Evolutionary conservation across 2,797 vertebrate species (phyloP), one percentile per base, ranked within the genome.

Genomic region (Pampus argenteus): DNA sequence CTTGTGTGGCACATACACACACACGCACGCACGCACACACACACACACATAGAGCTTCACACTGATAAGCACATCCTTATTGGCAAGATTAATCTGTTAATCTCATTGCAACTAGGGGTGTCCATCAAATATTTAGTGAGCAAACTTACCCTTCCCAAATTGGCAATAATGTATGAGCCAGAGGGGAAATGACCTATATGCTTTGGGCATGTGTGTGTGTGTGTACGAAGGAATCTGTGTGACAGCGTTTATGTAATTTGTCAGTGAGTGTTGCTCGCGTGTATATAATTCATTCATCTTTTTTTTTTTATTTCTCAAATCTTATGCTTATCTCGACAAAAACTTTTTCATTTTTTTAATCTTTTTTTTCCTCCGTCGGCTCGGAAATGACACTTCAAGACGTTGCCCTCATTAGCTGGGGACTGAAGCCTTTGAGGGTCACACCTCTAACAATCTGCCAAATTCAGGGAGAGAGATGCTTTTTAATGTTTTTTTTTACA

Each of bases 101-200:
- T 92, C 89, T 83, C 71, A 74, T 60, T 66, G 66, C 84, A 85
- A 74, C 66, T 69, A 22, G 61, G 51, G 74, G 84, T 89, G 86
- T 83, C 85, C 86, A 92, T 94, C 86, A 93, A 94, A 92, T 92
- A 94, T 93, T 90, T 89, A 93, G 76, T 47, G 66, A 83, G 88
- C 88, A 91, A 92, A 91, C 85, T 72, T 89, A 74, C 79, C 56
- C 62, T 67, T 83, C 79, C 65, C 61, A 78, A 78, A 80, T 59
- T 84, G 73, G 63, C 77, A 82, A 84, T 90, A 80, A 76, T 84
- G 68, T 66, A 76, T 74, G 67, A 88, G 70, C 87, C 72, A 62
- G 71, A 56, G 57, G 77, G 79, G 69, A 82, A 79, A 74, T 67
- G 74, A 88, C 89, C 85, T 83, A 47, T 78, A 56, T 73, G 63